A percentile compares a stretch with the other conserved stretches of the same genome.
Conservation (phyloP, 2,113 vertebrate species). For the Rallus limicola region DNA sequence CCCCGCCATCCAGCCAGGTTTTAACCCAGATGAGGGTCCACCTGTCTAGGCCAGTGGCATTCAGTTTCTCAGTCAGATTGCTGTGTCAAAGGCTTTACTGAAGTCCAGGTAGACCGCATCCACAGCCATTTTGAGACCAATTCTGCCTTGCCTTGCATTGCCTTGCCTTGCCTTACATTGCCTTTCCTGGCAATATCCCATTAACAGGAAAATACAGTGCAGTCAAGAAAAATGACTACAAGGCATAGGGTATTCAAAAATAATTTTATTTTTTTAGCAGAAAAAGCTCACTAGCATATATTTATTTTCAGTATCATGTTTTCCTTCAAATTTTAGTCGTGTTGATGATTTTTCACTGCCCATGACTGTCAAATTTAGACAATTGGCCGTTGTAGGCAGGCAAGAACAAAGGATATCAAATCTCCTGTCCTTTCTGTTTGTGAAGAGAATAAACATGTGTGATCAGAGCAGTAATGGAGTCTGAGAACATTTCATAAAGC, state of each 20-base stretch:
- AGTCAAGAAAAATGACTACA: neutral
- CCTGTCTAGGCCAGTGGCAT: too few species aligned
- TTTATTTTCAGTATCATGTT: neutral
- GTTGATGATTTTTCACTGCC: neutral
- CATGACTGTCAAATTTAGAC: neutral
- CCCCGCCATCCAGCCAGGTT: too few species aligned
- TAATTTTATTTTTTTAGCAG: neutral
- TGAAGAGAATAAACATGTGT: neutral
- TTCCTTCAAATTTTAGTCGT: neutral
- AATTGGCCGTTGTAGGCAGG: neutral
- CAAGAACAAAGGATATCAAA: neutral
- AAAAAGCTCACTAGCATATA: neutral
- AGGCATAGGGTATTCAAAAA: neutral
- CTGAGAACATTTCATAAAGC: neutral
- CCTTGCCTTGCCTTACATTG: too few species aligned
- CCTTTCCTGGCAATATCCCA: neutral
- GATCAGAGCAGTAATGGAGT: neutral
- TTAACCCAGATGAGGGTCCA: too few species aligned
- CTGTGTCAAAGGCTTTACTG: too few species aligned
- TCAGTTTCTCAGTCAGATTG: too few species aligned
- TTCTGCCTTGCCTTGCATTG: neutral
- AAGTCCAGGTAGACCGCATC: neutral
- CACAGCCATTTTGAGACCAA: neutral
- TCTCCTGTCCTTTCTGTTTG: neutral
- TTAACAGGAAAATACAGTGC: neutral